These are phyloP conservation scores for Sylvietta virens DNA, from an alignment of 2,113 vertebrate genomes.

Conservation along the genomic window DNA sequence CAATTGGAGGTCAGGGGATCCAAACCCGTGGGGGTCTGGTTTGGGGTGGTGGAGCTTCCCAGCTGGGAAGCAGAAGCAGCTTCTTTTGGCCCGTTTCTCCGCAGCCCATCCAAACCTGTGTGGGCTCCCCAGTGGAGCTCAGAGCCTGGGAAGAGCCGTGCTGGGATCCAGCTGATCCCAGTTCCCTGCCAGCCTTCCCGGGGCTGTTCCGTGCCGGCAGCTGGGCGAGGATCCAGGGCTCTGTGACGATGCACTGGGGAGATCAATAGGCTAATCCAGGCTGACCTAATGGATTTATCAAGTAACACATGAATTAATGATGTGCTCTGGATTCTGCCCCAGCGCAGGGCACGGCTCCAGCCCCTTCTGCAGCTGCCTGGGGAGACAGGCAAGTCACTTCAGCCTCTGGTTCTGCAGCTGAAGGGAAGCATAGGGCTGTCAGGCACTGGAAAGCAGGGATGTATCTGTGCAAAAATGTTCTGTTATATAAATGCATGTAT, in stretches of 20 bases:
- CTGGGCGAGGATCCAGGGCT: neutral
- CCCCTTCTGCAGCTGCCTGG: neutral
- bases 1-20: accelerated
- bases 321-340: neutral
- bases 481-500: neutral
- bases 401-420: neutral
- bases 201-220: neutral
- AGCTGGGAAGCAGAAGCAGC: neutral
- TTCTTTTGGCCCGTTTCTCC: neutral
- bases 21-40: accelerated
- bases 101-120: neutral
- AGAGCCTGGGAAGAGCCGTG: neutral
- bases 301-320: neutral
- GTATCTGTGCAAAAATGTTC: neutral
- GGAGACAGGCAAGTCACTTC: neutral
- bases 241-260: neutral
- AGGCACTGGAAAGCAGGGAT: neutral
- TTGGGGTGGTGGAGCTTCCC: neutral
- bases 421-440: neutral
- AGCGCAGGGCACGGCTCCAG: neutral
- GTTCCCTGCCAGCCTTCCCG: neutral
- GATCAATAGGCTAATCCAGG: neutral
- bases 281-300: neutral
- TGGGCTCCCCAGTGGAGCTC: neutral
- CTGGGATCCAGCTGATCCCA: neutral